Conservation (phyloP, 2,113 vertebrate species). For the Ictidomys tridecemlineatus region DNA sequence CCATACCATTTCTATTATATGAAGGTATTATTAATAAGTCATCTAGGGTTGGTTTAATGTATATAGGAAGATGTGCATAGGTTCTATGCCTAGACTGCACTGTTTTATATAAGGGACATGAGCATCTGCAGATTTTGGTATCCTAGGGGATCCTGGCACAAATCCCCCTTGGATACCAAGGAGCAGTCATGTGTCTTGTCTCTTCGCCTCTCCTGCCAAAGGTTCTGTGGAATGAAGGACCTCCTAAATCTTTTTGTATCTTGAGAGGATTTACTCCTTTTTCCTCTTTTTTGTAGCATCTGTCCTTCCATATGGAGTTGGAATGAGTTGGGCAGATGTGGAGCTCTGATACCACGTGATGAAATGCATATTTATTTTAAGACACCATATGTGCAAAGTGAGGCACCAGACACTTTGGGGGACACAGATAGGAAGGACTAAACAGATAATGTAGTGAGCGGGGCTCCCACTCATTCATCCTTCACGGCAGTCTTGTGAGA, state of each 20-base stretch:
- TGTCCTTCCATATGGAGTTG: neutral
- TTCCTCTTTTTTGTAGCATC: neutral
- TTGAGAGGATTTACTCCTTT: neutral
- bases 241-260: neutral
- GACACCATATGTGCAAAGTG: neutral
- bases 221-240: neutral
- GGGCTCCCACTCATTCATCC: neutral
- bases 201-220: neutral
- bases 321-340: neutral
- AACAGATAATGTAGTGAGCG: neutral
- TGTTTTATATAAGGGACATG: no score
- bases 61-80: neutral
- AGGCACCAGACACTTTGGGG: neutral
- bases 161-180: neutral
- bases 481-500: neutral
- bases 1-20: neutral
- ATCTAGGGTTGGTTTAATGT: no score
- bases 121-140: neutral
- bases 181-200: neutral
- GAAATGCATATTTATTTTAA: neutral
- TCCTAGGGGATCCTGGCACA: neutral
- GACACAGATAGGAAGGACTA: neutral
- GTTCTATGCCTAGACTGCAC: no score
- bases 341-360: neutral
- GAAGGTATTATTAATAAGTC: neutral